Base-by-base conservation (phyloP, 2,888 invertebrate genomes). In the Nymphalis urticae region DNA sequence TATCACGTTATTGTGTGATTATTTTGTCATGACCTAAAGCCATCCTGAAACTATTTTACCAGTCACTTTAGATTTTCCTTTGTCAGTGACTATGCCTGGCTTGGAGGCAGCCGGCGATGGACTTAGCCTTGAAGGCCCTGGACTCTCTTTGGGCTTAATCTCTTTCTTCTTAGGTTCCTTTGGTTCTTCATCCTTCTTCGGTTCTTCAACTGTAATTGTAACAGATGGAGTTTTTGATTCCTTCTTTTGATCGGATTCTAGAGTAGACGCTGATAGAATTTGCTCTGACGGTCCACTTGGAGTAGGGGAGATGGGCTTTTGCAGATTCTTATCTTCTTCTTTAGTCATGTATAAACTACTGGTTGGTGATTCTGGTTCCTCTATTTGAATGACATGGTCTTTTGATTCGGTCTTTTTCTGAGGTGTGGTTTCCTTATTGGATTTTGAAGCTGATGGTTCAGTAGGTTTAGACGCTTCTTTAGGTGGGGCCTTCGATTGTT, bases 31-130 rank as follows among this genome's bases (percentile, higher is more conserved):
- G 36, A 56, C 58, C 36, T 68, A 96, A 66, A 96, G 93, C 96
- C 96, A 96, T 1, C 96, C 96, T 19, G 96, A 95, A 71, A 96
- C 94, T 73, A 95, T 93, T 86, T 95, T 95, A 0, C 96, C 96
- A 0, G 96, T 96, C 1, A 95, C 94, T 79, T 94, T 95, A 3
- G 96, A 96, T 80, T 94, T 95, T 16, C 96, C 96, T 69, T 93
- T 94, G 68, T 93, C 94, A 48, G 93, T 92, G 58, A 89, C 86
- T 0, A 89, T 66, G 8, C 66, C 56, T 56, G 70, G 72, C 85
- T 8, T 91, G 85, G 87, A 82, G 53, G 86, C 75, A 32, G 74
- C 73, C 0, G 93, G 72, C 77, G 90, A 62, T 50, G 77, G 83
- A 1, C 88, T 78, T 2, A 86, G 84, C 0, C 92, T 19, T 80